Evolutionary conservation across 2,797 vertebrate species (phyloP).

Genomic region (Vespertilio murinus): DNA sequence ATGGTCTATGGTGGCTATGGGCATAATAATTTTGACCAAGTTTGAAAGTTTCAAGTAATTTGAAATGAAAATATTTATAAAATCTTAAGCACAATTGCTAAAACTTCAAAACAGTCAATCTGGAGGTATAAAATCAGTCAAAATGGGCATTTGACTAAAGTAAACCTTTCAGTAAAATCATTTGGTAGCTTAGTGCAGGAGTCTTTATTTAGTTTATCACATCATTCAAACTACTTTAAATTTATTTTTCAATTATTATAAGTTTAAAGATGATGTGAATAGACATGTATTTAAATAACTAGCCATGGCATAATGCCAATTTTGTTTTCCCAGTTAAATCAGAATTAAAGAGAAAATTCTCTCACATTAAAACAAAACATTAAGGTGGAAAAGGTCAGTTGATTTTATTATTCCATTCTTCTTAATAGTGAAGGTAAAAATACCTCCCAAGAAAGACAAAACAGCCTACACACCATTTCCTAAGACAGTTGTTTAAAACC

Average conservation of each 20-base stretch:
- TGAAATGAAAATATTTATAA: constrained; percentile 50
- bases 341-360: neutral
- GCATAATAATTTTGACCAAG: constrained; percentile 17
- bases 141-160: neutral
- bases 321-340: neutral
- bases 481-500: neutral
- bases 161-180: neutral
- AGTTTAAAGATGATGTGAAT: neutral
- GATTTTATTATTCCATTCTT: neutral
- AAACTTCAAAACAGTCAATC: constrained; percentile 30
- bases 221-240: neutral
- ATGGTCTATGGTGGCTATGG: neutral
- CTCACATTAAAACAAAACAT: neutral
- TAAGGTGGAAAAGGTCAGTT: neutral
- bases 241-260: neutral
- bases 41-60: constrained; percentile 34
- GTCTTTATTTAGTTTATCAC: neutral
- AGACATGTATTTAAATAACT: neutral
- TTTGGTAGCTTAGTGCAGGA: neutral
- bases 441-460: neutral
- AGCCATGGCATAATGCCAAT: neutral
- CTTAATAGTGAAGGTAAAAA: neutral
- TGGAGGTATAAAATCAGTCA: neutral
- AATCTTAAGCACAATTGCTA: constrained; percentile 33
- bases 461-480: neutral